phyloP scores from a whole-genome alignment of 2,888 invertebrate species.

The Lepidochitona cinerea region DNA sequence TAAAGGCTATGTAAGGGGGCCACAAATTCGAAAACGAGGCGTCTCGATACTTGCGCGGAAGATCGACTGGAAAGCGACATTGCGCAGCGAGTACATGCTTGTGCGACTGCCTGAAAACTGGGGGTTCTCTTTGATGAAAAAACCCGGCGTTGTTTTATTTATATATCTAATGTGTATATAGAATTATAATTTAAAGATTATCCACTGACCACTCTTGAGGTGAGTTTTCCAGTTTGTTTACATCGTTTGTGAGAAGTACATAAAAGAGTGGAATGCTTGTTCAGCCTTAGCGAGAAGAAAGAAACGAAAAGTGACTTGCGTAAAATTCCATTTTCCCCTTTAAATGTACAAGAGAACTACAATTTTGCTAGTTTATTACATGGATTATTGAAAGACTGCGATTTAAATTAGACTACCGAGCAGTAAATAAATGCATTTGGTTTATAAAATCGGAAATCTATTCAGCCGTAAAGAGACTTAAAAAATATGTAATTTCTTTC shows the following conservation, averaged over 20 bases:
- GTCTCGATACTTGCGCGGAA: conserved; percentile 15
- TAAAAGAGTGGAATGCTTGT: neutral
- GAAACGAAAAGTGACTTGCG: neutral
- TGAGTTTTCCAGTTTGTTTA: conserved; percentile 5
- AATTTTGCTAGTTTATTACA: too few relatives aligned
- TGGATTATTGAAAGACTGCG: too few relatives aligned
- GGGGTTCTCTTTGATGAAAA: neutral
- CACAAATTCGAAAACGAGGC: conserved; percentile 23
- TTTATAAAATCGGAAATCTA: too few relatives aligned
- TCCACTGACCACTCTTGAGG: conserved; percentile 17
- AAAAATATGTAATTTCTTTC: too few relatives aligned
- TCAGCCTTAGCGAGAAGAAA: neutral
- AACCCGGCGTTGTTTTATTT: conserved; percentile 13
- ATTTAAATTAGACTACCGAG: too few relatives aligned
- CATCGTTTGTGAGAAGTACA: neutral
- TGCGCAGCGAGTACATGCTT: conserved; percentile 28
- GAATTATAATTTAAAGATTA: conserved; percentile 19
- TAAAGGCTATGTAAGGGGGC: conserved; percentile 10
- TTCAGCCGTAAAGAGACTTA: too few relatives aligned
- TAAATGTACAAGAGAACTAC: neutral
- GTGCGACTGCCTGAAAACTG: conserved; percentile 17
- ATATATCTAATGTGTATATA: conserved; percentile 30
- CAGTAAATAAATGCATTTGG: too few relatives aligned
- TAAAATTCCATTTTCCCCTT: neutral
- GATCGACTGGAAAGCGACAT: conserved; percentile 3